Evolutionary conservation across 1,140 invertebrate genomes (phyloP).

Genomic region (Choristoneura fumiferana): DNA sequence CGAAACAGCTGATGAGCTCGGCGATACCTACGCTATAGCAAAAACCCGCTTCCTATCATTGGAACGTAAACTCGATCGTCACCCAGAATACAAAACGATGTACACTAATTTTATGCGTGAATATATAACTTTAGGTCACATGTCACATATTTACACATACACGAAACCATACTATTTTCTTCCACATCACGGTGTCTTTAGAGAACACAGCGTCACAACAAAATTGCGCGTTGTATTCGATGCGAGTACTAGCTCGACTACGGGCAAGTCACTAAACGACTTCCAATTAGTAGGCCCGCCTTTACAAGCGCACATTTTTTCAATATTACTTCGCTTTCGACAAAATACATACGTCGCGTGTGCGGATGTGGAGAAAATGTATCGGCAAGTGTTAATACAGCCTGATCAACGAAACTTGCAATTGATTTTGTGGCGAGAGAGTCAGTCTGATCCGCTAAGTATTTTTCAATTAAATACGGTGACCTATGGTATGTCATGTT

Average conservation of each 20-base stretch:
- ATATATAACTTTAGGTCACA: conserved; percentile 38
- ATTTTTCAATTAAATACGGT: conserved; percentile 19
- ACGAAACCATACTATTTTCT: conserved; percentile 42
- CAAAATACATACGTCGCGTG: conserved; percentile 31
- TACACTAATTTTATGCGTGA: conserved; percentile 44
- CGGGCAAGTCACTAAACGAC: conserved; percentile 45
- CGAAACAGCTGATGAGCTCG: conserved; percentile 25
- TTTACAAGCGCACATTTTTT: conserved; percentile 51
- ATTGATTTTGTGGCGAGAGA: conserved; percentile 48
- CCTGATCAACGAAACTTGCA: conserved; percentile 39
- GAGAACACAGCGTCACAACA: conserved; percentile 40
- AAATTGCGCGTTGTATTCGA: conserved; percentile 52
- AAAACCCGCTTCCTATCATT: conserved; percentile 33
- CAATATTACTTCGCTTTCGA: conserved; percentile 32
- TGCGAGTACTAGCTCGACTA: conserved; percentile 31
- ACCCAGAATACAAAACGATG: conserved; percentile 25
- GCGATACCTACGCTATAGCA: conserved; percentile 29
- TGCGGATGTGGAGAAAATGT: conserved; percentile 48
- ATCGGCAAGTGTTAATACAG: conserved; percentile 42
- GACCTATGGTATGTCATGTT: too few species aligned
- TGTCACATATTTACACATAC: conserved; percentile 23
- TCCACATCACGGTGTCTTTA: conserved; percentile 57
- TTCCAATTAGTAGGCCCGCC: conserved; percentile 43
- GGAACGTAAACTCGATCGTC: conserved; percentile 36
- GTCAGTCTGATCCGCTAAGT: conserved; percentile 9